Base-by-base conservation (phyloP, 2,113 vertebrate genomes). In the Furnarius figulus region DNA sequence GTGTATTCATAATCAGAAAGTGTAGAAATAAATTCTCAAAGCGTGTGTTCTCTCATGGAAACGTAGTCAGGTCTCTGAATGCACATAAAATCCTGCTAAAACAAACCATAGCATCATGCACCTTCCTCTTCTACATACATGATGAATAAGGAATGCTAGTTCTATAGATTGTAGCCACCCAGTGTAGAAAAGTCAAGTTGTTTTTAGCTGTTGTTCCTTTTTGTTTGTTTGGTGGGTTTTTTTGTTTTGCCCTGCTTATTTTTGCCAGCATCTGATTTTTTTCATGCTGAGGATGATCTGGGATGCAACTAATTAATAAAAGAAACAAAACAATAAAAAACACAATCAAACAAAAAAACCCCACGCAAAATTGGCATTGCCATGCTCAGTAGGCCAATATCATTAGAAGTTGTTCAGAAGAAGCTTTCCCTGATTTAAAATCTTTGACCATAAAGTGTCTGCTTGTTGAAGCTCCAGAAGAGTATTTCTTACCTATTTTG, bases 141-240 rank as follows among this genome's bases (percentile, higher is more conserved):
- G 50, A 46, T 71, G 37, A 44, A 35, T 39, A 44, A 80, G 18
- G 18, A 18, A 47, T 23, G 12, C 8, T 47, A 63, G 24, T 58
- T 30, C 18, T 46, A 55, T 9, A 58, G 62, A 31, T 4, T 58
- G n/a, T 37, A 76, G 39, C 6, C 20, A 23, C 19, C 65, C 58
- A 76, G 13, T 35, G 5, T 18, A 77, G 39, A 50, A 65, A 77
- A 65, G 14, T 52, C 47, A 59, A 72, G 25, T 10, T 59, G 21
- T 5, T 5, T 10, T 22, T 44, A 37, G 4, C 24, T 33, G 9
- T 24, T 19, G 9, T 2, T 58, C 22, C 21, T 40, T 77, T 73
- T 59, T 37, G 5, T 19, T 55, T 39, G 2, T 2, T 23, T 68
- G 5, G 14, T 4, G 1, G 2, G 23, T 14, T 62, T 58, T 4